These are phyloP conservation scores for Coreoperca whiteheadi DNA, from an alignment of 2,113 vertebrate genomes.

Conservation along the genomic window DNA sequence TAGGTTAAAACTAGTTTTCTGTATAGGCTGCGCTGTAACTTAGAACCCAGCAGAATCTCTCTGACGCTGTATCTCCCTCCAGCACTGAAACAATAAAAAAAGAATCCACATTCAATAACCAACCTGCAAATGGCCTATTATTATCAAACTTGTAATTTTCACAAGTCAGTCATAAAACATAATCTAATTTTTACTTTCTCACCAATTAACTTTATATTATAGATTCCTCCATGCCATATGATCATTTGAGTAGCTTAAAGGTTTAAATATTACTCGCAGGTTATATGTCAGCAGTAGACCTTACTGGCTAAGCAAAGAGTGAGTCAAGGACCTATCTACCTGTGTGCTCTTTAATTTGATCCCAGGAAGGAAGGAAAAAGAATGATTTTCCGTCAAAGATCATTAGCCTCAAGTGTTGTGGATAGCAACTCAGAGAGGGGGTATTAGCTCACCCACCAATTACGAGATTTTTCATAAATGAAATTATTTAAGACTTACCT, in stretches of 20 bases:
- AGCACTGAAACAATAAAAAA: conserved; percentile 80
- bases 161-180: conserved; percentile 76
- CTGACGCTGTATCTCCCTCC: conserved; percentile 66
- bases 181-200: conserved; percentile 79
- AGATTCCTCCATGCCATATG: conserved; percentile 71
- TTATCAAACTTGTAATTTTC: conserved; percentile 83
- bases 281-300: conserved; percentile 53
- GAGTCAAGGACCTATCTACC: neutral
- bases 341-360: conserved; percentile 54
- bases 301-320: conserved; percentile 26
- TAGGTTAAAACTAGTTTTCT: conserved; percentile 30
- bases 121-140: conserved; percentile 78
- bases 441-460: conserved; percentile 15
- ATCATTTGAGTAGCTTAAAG: conserved; percentile 64
- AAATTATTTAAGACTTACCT: conserved; percentile 18
- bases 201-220: conserved; percentile 81
- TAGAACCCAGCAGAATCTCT: conserved; percentile 42
- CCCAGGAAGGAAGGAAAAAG: conserved; percentile 45
- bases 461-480: conserved; percentile 41
- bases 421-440: conserved; percentile 32
- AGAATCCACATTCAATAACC: conserved; percentile 80
- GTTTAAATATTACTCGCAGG: conserved; percentile 67
- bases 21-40: conserved; percentile 48
- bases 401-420: conserved; percentile 26
- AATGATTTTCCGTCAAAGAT: conserved; percentile 34